A percentile compares a stretch with the other conserved stretches of the same genome.
Conservation (phyloP, 1,140 invertebrate genomes). For the Drosophila lacertosa region DNA sequence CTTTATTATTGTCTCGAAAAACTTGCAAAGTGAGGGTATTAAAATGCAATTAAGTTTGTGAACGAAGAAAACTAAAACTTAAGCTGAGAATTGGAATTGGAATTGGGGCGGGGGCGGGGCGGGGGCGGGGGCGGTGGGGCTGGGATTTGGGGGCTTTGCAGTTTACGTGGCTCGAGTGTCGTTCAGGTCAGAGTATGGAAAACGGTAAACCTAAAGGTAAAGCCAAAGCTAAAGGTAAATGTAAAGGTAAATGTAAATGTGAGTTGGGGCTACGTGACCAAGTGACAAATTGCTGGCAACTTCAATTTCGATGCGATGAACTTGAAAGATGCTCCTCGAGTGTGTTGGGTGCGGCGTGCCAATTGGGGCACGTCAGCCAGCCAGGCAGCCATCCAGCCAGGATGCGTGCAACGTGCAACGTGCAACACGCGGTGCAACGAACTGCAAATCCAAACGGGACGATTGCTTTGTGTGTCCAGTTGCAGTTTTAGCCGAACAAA, state of each 20-base stretch:
- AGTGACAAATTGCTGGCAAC: constrained; percentile 76
- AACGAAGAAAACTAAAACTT: background rate
- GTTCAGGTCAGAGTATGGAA: constrained; percentile 9
- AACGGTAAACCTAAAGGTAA: constrained; percentile 13
- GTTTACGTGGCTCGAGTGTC: constrained; percentile 49
- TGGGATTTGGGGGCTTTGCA: too few relatives aligned
- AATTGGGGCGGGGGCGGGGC: background rate
- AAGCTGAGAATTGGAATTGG: background rate
- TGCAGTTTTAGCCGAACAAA: constrained; percentile 19
- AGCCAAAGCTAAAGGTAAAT: constrained; percentile 9
- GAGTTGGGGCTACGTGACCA: constrained; percentile 74
- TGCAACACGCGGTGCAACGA: constrained; percentile 63
- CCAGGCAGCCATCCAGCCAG: too few relatives aligned
- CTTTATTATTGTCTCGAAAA: background rate
- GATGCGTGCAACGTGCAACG: constrained; percentile 16
- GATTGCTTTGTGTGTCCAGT: constrained; percentile 26
- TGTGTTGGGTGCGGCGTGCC: constrained; percentile 35
- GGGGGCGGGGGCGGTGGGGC: background rate
- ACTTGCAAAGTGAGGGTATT: constrained; percentile 30
- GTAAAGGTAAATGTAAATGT: constrained; percentile 20
- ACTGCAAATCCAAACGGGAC: constrained; percentile 47
- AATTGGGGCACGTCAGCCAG: constrained; percentile 17
- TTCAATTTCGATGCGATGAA: constrained; percentile 70
- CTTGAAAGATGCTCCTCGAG: constrained; percentile 72
- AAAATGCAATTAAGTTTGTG: constrained; percentile 53